A percentile compares a stretch with the other conserved stretches of the same genome.
Evolutionary conservation across 2,113 vertebrate genomes (phyloP).

Genomic region (Macrotus californicus): DNA sequence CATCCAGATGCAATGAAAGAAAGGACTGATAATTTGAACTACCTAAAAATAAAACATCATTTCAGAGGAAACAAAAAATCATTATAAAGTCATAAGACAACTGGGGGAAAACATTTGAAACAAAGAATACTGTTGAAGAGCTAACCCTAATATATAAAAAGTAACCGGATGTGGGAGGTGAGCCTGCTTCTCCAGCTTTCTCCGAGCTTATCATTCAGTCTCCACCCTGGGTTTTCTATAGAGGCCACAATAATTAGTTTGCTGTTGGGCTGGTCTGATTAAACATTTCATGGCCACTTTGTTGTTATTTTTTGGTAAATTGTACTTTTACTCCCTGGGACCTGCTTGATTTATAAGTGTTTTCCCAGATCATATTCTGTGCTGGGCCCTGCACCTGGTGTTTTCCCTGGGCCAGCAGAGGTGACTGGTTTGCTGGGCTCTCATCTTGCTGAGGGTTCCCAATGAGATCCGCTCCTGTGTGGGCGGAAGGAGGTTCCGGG

Average conservation of each 20-base stretch:
- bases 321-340: conserved; percentile 41
- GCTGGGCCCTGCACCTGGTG: conserved; percentile 46
- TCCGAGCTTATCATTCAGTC: not conserved
- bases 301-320: conserved; percentile 36
- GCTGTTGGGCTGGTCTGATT: conserved; percentile 1
- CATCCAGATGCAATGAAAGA: not conserved
- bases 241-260: not conserved
- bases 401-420: not conserved
- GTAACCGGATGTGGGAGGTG: not conserved
- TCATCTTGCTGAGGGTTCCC: conserved; percentile 36
- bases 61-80: not conserved
- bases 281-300: conserved; percentile 13
- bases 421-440: not conserved
- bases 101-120: not conserved
- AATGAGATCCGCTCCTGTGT: not conserved
- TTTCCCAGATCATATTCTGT: not conserved
- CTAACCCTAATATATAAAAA: not conserved
- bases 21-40: not conserved
- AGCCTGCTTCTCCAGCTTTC: not conserved
- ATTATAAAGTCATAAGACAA: not conserved
- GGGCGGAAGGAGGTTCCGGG: conserved; percentile 4
- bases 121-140: not conserved
- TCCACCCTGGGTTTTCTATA: not conserved
- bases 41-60: not conserved
- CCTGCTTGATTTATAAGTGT: conserved; percentile 47